A percentile compares a stretch with the other conserved stretches of the same genome.
Conservation (phyloP, 2,113 vertebrate species). For the Anseranas semipalmata region DNA sequence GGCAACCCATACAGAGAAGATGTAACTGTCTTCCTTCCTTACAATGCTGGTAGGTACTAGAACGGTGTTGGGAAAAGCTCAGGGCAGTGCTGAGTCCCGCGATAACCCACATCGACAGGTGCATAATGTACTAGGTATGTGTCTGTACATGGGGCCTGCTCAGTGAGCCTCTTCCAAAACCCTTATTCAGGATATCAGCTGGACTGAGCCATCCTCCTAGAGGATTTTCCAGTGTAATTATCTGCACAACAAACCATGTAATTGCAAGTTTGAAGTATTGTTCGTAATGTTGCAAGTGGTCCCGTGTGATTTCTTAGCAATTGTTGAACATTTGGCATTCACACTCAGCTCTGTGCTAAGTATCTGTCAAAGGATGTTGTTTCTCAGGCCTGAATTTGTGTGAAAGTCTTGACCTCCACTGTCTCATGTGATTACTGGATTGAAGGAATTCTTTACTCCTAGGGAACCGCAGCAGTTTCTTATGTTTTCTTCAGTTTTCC, state of each 20-base stretch:
- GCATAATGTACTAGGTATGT: background rate
- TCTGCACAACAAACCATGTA: background rate
- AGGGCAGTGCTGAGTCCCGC: too few species aligned
- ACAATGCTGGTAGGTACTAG: background rate
- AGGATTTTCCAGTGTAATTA: background rate
- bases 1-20: background rate
- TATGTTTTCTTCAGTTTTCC: background rate
- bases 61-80: too few species aligned
- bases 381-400: background rate
- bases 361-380: background rate
- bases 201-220: too few species aligned
- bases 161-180: background rate
- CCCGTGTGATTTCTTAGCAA: too few species aligned
- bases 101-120: too few species aligned
- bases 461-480: background rate
- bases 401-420: background rate
- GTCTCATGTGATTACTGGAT: too few species aligned
- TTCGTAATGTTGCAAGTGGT: background rate
- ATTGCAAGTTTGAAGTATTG: background rate
- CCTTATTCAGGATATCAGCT: background rate
- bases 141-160: background rate
- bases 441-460: background rate
- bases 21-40: background rate
- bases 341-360: background rate
- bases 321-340: background rate